Evolutionary conservation across 2,797 vertebrate genomes (phyloP), one percentile per base, ranked within the genome.

Genomic region (Morus bassanus): DNA sequence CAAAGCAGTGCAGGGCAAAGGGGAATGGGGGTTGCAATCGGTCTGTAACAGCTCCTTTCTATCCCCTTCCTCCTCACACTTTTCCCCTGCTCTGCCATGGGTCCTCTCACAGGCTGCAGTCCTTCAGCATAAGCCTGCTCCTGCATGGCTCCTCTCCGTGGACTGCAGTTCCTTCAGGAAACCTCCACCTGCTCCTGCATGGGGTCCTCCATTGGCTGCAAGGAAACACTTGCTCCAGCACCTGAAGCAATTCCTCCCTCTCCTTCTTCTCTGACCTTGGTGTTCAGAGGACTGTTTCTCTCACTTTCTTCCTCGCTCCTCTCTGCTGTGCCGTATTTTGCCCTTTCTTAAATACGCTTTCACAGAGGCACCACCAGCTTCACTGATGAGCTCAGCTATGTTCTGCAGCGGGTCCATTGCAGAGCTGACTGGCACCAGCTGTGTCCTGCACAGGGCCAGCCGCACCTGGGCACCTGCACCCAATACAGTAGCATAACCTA

Each of bases 341-440:
- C 37, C 22, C 27, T 45, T 82, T 60, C 48, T 72, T 72, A 50
- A 74, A 51, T 18, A 76, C 0, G 8, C 21, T 50, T 74, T 22
- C 70, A 37, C 3, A 84, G 51, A 84, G 13, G 6, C 75, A 43
- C 7, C 41, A 30, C 25, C 43, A 85, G 59, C 24, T 18, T 23
- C 67, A n/a, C 27, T 1, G 0, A 31, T 9, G 13, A 68, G n/a
- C 74, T 83, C 73, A 68, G 60, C 59, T 28, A 30, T 24, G 39
- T 74, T 30, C 48, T 1, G 5, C 6, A 37, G 48, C 0, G 3
- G 2, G 30, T 54, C 65, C 19, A 11, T 0, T 8, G 18, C 50
- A 80, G 51, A 85, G 56, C 45, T 73, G 54, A 10, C 77, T 63
- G 33, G 74, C 81, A 51, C 18, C 51, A 78, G 60, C 37, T 41